A percentile compares a stretch with the other conserved stretches of the same genome.
phyloP scores from a whole-genome alignment of 2,797 vertebrate species.

The Notolepis coatsorum region DNA sequence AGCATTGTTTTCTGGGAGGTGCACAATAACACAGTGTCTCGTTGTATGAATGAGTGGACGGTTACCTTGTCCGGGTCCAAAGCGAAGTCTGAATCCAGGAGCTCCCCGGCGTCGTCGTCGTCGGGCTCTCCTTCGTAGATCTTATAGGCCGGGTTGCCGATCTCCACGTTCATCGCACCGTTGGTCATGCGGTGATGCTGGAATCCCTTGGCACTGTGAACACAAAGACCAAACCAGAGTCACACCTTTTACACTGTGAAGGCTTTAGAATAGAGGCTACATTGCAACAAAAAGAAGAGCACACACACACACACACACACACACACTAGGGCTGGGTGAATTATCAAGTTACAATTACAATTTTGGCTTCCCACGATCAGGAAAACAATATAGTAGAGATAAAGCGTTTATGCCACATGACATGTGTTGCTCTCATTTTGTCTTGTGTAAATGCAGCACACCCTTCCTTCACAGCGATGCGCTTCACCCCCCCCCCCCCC shows the following conservation, averaged over 20 bases:
- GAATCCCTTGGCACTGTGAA: conserved; percentile 91
- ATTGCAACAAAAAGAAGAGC: too few species aligned
- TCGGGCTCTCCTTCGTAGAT: conserved; percentile 94
- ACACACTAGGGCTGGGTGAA: too few species aligned
- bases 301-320: conserved; percentile 20
- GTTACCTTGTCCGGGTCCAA: conserved; percentile 93
- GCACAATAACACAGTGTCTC: too few species aligned
- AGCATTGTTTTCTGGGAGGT: too few species aligned
- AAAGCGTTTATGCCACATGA: neutral
- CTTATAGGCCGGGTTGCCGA: conserved; percentile 94
- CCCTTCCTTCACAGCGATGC: too few species aligned
- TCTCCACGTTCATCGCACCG: conserved; percentile 95
- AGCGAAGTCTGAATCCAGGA: conserved; percentile 92
- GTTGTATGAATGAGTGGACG: conserved; percentile 32
- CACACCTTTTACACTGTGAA: too few species aligned
- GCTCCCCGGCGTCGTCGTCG: conserved; percentile 91
- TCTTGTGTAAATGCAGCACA: too few species aligned
- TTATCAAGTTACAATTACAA: too few species aligned
- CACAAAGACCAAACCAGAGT: conserved; percentile 12
- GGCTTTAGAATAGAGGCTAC: too few species aligned
- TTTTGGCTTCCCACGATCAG: too few species aligned
- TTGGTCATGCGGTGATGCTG: conserved; percentile 96
- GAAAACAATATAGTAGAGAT: neutral
- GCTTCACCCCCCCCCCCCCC: too few species aligned
- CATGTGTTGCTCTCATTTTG: too few species aligned